phyloP scores from a whole-genome alignment of 2,888 invertebrate species.

The Agrochola lota region DNA sequence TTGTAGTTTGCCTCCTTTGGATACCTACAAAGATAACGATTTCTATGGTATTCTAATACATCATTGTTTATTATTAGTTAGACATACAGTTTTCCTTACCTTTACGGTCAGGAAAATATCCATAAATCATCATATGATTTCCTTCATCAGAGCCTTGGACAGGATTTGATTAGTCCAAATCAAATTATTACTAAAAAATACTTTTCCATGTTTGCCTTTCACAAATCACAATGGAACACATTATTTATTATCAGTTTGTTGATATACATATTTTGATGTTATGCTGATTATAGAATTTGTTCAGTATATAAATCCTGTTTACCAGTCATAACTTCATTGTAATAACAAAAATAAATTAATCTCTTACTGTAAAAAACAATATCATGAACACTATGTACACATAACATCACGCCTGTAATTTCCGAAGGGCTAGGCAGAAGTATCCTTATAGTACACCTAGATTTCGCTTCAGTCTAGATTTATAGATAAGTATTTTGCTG shows the following conservation, averaged over 20 bases:
- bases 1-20: constrained; percentile 9
- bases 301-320: not conserved
- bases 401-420: too few relatives aligned
- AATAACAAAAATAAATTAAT: not conserved
- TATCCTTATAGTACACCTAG: too few relatives aligned
- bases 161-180: not conserved
- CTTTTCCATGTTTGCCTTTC: not conserved
- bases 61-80: constrained; percentile 26
- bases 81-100: constrained; percentile 24
- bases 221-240: not conserved
- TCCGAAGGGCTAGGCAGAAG: too few relatives aligned
- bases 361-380: too few relatives aligned
- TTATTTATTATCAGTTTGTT: not conserved
- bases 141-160: not conserved
- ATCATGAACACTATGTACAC: too few relatives aligned
- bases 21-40: not conserved
- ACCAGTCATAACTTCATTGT: too few relatives aligned
- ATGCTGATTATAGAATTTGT: not conserved
- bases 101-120: not conserved
- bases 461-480: not conserved
- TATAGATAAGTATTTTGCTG: not conserved
- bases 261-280: not conserved
- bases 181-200: not conserved
- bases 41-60: constrained; percentile 2
- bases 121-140: not conserved